A percentile compares a stretch with the other conserved stretches of the same genome.
phyloP scores from a whole-genome alignment of 2,113 vertebrate genomes.

The Trematocara variabile region DNA sequence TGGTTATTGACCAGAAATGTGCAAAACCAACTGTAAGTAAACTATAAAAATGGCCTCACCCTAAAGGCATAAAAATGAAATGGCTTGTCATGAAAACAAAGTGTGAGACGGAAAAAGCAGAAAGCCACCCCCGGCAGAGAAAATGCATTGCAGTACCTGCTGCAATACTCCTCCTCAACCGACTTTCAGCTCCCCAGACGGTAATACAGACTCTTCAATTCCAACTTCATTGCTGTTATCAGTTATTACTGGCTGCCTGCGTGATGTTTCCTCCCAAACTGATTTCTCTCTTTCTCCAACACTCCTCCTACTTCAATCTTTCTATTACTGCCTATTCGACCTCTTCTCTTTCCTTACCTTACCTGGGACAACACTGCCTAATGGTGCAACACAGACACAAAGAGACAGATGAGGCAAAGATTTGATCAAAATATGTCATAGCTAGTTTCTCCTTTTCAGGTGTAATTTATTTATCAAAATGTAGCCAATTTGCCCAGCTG shows the following conservation, averaged over 20 bases:
- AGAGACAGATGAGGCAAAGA: not conserved
- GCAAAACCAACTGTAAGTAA: not conserved
- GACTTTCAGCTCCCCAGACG: slow-evolving; percentile 49
- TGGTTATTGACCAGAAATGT: not conserved
- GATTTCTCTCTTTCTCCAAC: not conserved
- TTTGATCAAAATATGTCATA: not conserved
- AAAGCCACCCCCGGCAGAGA: not conserved
- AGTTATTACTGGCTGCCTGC: slow-evolving; percentile 48
- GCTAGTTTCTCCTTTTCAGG: not conserved
- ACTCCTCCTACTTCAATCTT: slow-evolving; percentile 7
- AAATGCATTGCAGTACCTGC: not conserved
- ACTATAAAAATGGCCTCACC: not conserved
- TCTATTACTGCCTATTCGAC: not conserved
- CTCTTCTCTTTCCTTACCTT: not conserved
- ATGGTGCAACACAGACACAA: not conserved
- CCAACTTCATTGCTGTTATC: slow-evolving; percentile 66
- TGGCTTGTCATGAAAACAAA: not conserved
- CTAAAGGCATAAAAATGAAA: not conserved
- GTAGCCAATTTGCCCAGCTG: not conserved
- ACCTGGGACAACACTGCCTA: not conserved
- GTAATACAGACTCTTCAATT: slow-evolving; percentile 58
- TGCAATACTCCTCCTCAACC: slow-evolving; percentile 18
- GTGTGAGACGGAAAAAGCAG: not conserved
- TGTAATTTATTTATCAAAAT: not conserved
- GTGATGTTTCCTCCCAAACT: slow-evolving; percentile 28